phyloP scores from a whole-genome alignment of 2,113 vertebrate species.

The Alaudala cheleensis region DNA sequence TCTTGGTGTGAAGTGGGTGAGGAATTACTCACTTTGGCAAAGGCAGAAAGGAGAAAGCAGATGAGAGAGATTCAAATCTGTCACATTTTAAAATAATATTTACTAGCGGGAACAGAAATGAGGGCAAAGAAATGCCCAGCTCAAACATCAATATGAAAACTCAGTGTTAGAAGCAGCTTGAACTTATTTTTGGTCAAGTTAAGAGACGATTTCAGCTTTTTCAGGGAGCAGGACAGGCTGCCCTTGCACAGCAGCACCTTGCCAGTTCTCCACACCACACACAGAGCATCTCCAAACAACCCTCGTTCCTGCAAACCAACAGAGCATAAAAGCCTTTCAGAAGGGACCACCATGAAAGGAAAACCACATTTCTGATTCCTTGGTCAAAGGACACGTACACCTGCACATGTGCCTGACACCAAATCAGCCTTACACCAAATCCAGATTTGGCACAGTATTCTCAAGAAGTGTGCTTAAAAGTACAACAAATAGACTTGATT shows the following conservation, averaged over 20 bases:
- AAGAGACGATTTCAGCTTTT: not conserved
- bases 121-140: not conserved
- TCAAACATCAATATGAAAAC: not conserved
- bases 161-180: not conserved
- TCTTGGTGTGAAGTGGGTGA: constrained; percentile 54
- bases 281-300: not conserved
- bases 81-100: constrained; percentile 28
- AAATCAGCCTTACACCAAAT: not conserved
- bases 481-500: not conserved
- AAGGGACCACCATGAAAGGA: not conserved
- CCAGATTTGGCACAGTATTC: not conserved
- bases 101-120: not conserved
- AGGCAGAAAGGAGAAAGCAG: constrained; percentile 13
- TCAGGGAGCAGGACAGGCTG: not conserved
- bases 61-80: constrained; percentile 16
- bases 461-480: not conserved
- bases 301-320: not conserved
- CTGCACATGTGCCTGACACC: not conserved
- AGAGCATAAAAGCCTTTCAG: not conserved
- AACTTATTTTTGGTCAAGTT: not conserved
- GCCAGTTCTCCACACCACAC: not conserved
- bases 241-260: not conserved
- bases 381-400: not conserved
- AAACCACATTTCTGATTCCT: not conserved
- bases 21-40: constrained; percentile 25